A percentile compares a stretch with the other conserved stretches of the same genome.
Evolutionary conservation across 2,113 vertebrate genomes (phyloP).

Genomic region (pig (Sus scrofa)): T2T-Sscrofa CM000814.6:65223501-65224000

Average conservation of each 20-base stretch:
- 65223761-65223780: too few species aligned
- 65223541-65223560: not conserved
- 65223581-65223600: not conserved
- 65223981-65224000: conserved; percentile 30
- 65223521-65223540: not conserved
- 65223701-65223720: too few species aligned
- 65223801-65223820: too few species aligned
- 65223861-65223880: conserved; percentile 5
- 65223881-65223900: conserved; percentile 13
- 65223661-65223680: not conserved
- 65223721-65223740: too few species aligned
- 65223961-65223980: not conserved
- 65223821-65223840: too few species aligned
- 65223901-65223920: not conserved
- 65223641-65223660: not conserved
- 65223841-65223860: not conserved
- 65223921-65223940: not conserved
- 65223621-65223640: not conserved
- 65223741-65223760: too few species aligned
- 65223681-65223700: too few species aligned
- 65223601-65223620: not conserved
- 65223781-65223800: too few species aligned
- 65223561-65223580: not conserved
- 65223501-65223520: not conserved
- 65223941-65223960: conserved; percentile 46